These are phyloP conservation scores for Berghia stephanieae DNA, from an alignment of 1,140 invertebrate genomes.

Conservation along the genomic window DNA sequence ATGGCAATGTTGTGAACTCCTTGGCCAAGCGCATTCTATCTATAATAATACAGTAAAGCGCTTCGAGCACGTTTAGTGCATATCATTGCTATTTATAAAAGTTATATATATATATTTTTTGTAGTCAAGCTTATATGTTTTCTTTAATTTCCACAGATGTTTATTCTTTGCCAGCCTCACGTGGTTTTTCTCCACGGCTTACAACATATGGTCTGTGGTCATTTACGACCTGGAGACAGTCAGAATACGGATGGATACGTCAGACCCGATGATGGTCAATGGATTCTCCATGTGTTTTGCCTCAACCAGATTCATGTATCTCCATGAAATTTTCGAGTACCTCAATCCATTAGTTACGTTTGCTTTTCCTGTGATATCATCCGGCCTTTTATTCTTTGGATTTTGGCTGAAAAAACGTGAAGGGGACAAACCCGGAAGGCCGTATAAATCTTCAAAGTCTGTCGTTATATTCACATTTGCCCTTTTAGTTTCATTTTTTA, in stretches of 20 bases:
- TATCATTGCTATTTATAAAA: no score
- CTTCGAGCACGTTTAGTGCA: no score
- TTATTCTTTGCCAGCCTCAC: constrained; percentile 51
- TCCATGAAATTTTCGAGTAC: constrained; percentile 41
- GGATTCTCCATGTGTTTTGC: constrained; percentile 38
- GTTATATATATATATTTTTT: no score
- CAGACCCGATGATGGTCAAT: background rate
- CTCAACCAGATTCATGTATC: constrained; percentile 38
- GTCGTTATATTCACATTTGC: constrained; percentile 49
- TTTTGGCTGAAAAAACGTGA: constrained; percentile 30
- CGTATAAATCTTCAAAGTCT: constrained; percentile 41
- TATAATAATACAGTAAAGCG: no score
- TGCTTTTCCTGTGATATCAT: constrained; percentile 34
- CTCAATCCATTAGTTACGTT: constrained; percentile 46
- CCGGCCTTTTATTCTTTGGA: constrained; percentile 26
- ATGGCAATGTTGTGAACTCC: no score
- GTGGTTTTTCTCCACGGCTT: constrained; percentile 55
- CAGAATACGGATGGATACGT: background rate
- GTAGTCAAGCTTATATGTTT: no score
- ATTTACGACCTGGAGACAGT: constrained; percentile 38
- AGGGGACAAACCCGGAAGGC: constrained; percentile 34
- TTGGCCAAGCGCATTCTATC: no score
- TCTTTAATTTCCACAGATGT: constrained; percentile 36
- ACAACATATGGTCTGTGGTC: constrained; percentile 55
- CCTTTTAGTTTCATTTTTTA: constrained; percentile 38